A percentile compares a stretch with the other conserved stretches of the same genome.
Conservation (phyloP, 2,888 invertebrate species). For the Chaitophorus viminalis region DNA sequence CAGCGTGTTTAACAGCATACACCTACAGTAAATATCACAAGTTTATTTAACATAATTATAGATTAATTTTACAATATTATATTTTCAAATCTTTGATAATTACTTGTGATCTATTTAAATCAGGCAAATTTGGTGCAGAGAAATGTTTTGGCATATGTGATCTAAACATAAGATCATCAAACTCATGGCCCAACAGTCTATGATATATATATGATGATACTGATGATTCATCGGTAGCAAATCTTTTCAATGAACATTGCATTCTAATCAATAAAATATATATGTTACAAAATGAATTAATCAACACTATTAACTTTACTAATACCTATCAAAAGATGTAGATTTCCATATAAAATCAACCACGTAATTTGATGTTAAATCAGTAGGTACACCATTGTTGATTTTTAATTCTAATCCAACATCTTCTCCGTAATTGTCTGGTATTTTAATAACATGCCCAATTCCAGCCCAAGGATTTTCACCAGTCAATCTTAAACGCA, state of each 20-base stretch:
- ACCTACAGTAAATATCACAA: slow-evolving; percentile 70
- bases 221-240: slow-evolving; percentile 95
- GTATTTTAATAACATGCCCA: slow-evolving; percentile 96
- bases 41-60: not conserved
- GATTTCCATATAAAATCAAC: slow-evolving; percentile 99
- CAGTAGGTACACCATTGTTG: slow-evolving; percentile 90
- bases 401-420: slow-evolving; percentile 96
- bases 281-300: slow-evolving; percentile 38
- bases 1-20: slow-evolving; percentile 97
- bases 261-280: slow-evolving; percentile 73
- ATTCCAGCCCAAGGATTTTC: slow-evolving; percentile 98
- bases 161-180: slow-evolving; percentile 91
- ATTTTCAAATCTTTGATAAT: slow-evolving; percentile 21
- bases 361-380: slow-evolving; percentile 94
- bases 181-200: slow-evolving; percentile 91
- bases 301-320: not conserved
- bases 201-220: slow-evolving; percentile 99
- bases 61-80: not conserved
- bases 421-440: slow-evolving; percentile 96
- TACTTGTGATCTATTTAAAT: slow-evolving; percentile 94
- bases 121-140: slow-evolving; percentile 96
- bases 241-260: slow-evolving; percentile 92
- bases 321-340: slow-evolving; percentile 92
- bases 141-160: slow-evolving; percentile 95
- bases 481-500: slow-evolving; percentile 90